Base-by-base conservation (phyloP, 1,140 invertebrate species). In the Euura lappo region DNA sequence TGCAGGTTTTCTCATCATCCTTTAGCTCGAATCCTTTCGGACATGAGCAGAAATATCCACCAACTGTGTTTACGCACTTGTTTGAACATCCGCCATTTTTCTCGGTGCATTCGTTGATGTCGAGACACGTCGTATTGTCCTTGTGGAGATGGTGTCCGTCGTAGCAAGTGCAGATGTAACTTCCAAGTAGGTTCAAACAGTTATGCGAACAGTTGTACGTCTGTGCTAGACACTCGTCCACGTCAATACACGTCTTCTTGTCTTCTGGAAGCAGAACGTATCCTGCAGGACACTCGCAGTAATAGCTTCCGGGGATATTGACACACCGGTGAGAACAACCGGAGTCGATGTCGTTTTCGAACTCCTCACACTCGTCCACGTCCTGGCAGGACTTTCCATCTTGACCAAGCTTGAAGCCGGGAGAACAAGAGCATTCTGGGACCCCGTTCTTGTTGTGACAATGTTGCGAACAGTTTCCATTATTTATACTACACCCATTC, bases 271-370 rank as follows among this genome's bases (percentile, higher is more conserved):
- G 86, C 2, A 94, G 84, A 4, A 90, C 87, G 81, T 92, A 96
- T 3, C 95, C 94, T 0, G 91, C 88, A 77, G 95, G 93, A 83
- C 96, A 98, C 8, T 93, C 90, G 85, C 96, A 97, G 68, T 92
- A 89, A 83, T 93, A 96, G 5, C 92, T 91, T 70, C 94, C 95
- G 79, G 92, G 91, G 5, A 91, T 90, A 79, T 97, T 97, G 44
- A 93, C 89, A 84, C 94, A 96, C 6, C 87, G 86, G 7, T 86
- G 83, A 0, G 85, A 87, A 47, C 85, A 87, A 2, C 82, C 81
- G 0, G 78, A 74, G 1, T 86, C 82, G 0, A 86, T 77, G 71
- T 85, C 84, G 45, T 87, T 87, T 60, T 87, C 84, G 2, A 85
- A 77, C 13, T 86, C 83, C 51, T 84, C 87, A 83, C 96, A 97